Conservation (phyloP, 1,140 invertebrate genomes). For the Pseudachorutes palmiensis region DNA sequence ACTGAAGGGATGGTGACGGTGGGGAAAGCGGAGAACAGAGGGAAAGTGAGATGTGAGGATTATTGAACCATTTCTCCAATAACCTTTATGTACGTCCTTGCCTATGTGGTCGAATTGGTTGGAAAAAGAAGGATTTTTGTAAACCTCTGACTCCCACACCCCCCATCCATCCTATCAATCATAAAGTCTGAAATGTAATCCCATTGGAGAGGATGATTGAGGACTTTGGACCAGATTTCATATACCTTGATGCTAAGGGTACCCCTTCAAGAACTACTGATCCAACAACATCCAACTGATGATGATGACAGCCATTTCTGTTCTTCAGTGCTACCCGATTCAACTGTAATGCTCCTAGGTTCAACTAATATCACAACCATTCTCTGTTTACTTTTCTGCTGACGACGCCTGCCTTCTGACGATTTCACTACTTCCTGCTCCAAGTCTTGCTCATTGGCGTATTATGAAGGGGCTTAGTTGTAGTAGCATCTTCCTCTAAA, state of each 20-base stretch:
- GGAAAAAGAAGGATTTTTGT: not conserved
- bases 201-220: not conserved
- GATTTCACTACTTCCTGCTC: no score
- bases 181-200: not conserved
- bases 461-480: no score
- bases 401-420: no score
- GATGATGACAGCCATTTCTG: no score
- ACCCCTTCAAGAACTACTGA: not conserved
- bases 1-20: not conserved
- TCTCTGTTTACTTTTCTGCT: no score
- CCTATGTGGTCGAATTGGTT: not conserved
- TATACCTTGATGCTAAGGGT: not conserved
- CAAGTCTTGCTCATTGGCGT: no score
- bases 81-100: slow-evolving; percentile 2
- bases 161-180: not conserved
- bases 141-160: not conserved
- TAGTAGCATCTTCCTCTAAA: no score
- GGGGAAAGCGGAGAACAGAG: not conserved
- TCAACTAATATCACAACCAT: no score
- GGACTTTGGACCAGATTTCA: not conserved
- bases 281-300: no score
- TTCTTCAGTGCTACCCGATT: no score
- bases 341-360: no score
- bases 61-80: slow-evolving; percentile 2
- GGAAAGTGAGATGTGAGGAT: not conserved